Conservation (phyloP, 2,888 invertebrate species). For the Xanthia togata region DNA sequence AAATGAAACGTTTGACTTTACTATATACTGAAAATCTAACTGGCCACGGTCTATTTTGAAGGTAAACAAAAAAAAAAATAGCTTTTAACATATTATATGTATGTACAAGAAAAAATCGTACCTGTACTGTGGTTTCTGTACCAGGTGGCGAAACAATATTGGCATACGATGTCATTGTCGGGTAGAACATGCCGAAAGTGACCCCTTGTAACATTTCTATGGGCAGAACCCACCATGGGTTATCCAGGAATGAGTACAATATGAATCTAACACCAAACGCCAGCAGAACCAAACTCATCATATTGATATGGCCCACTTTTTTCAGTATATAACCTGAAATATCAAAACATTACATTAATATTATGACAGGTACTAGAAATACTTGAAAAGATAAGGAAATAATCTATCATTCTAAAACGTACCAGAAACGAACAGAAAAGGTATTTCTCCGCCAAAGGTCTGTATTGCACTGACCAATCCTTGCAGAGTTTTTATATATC, state of each 20-base stretch:
- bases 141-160: constrained; percentile 95
- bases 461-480: constrained; percentile 94
- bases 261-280: constrained; percentile 95
- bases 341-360: constrained; percentile 2
- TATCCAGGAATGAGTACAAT: constrained; percentile 94
- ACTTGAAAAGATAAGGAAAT: neutral
- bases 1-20: neutral
- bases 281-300: constrained; percentile 95
- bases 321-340: constrained; percentile 93
- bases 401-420: constrained; percentile 43
- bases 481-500: constrained; percentile 93
- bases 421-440: constrained; percentile 96
- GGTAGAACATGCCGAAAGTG: constrained; percentile 96
- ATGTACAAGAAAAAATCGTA: constrained; percentile 69
- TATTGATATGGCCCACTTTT: constrained; percentile 94
- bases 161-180: constrained; percentile 97
- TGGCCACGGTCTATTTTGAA: neutral
- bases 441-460: constrained; percentile 96
- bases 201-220: constrained; percentile 96
- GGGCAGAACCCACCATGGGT: constrained; percentile 96
- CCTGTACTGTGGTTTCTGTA: constrained; percentile 96
- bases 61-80: neutral
- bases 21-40: neutral
- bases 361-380: neutral
- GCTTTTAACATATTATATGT: too few species aligned